Base-by-base conservation (phyloP, 2,797 vertebrate genomes). In the Lerista edwardsae region DNA sequence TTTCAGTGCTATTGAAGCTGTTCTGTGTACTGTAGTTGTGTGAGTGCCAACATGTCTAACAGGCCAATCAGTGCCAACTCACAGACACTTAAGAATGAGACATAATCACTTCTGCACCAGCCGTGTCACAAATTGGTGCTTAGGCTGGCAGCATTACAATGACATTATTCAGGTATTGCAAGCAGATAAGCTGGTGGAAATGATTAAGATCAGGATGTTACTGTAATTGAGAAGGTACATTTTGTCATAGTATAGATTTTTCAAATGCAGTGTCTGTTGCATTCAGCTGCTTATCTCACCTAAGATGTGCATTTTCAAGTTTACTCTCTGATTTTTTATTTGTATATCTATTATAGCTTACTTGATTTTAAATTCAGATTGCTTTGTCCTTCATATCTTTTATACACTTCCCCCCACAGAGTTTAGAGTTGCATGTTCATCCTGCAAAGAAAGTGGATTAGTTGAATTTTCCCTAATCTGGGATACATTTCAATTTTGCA, bases 221-320 rank as follows among this genome's bases (percentile, higher is more conserved):
- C 29, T 34, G 11, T 34, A 57, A 67, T 21, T 59, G 62, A 80
- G n/a, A 68, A 59, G 36, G 39, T 80, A 31, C 36, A 55, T 72
- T 34, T 75, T 1, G 47, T 27, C 27, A 39, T 31, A 31, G 21
- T 4, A 25, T 27, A 59, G 51, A 1, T 39, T n/a, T 75, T 21
- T 59, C 61, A 61, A 39, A 0, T 62, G 11, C 47, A 0, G 1
- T 8, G 2, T 31, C 15, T 77, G 17, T 68, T 47, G 27, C 12
- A 57, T 86, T 80, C 44, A 75, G 7, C 17, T 82, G 10, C 36
- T 88, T 86, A 62, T 85, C n/a, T 84, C 34, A 21, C 74, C 8
- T 71, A 25, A 25, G 59, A 25, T 75, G 0, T 29, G 5, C 1
- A 2, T 84, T 88, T 91, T 83, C 64, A 83, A 29, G 62, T 1